Conservation (phyloP, 2,797 vertebrate genomes). For the Carapus acus region DNA sequence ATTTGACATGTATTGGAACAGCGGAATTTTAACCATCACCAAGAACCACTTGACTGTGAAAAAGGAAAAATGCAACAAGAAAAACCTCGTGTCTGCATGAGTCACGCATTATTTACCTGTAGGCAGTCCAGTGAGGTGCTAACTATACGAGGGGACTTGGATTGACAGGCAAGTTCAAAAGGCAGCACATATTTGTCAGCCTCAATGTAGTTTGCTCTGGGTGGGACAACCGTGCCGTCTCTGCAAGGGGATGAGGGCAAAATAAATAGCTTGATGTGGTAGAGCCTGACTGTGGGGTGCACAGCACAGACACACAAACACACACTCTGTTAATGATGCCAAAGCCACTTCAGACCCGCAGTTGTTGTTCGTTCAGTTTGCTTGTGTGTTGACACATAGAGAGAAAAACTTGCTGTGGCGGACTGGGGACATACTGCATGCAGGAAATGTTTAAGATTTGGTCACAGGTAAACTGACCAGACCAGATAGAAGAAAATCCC, state of each 20-base stretch:
- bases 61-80: background rate
- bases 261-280: slow-evolving; percentile 12
- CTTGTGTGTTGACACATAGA: too few species aligned
- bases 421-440: too few species aligned
- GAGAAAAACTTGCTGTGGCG: too few species aligned
- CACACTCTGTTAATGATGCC: too few species aligned
- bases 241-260: slow-evolving; percentile 61
- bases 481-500: too few species aligned
- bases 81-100: slow-evolving; percentile 1
- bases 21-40: slow-evolving; percentile 1
- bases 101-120: slow-evolving; percentile 71
- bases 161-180: slow-evolving; percentile 95
- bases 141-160: slow-evolving; percentile 92
- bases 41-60: background rate
- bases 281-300: background rate
- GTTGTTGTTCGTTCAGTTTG: too few species aligned
- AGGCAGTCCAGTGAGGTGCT: slow-evolving; percentile 95
- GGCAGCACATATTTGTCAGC: slow-evolving; percentile 97
- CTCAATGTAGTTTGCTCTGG: slow-evolving; percentile 96
- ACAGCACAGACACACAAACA: background rate
- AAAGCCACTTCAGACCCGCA: too few species aligned
- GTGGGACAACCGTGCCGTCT: slow-evolving; percentile 80
- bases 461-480: too few species aligned
- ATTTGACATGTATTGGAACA: background rate
- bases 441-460: too few species aligned